These are phyloP conservation scores for Scaptomyza polygonia DNA, from an alignment of 2,888 invertebrate species.

Conservation along the genomic window DNA sequence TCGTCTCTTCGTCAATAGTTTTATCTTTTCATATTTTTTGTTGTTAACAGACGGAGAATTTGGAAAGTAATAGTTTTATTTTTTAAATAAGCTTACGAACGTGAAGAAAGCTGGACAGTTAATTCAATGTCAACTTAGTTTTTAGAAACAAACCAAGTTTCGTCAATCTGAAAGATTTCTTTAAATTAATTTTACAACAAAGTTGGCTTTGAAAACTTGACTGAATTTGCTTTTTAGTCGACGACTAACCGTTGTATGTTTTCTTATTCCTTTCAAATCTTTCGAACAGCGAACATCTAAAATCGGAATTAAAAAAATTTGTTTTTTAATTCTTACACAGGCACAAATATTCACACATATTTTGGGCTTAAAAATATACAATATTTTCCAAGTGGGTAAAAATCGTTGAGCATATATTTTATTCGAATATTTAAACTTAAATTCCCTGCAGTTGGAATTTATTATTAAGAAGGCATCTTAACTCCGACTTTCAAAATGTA, in stretches of 20 bases:
- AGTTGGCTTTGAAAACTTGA: neutral
- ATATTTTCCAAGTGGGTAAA: conserved; percentile 8
- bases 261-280: conserved; percentile 14
- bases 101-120: neutral
- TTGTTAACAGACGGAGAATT: neutral
- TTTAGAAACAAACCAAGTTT: neutral
- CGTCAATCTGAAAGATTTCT: neutral
- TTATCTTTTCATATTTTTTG: neutral
- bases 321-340: neutral
- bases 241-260: neutral
- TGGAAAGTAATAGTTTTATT: neutral
- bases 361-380: conserved; percentile 11
- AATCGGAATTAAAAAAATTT: conserved; percentile 8
- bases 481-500: conserved; percentile 28
- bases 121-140: neutral
- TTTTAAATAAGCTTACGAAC: neutral
- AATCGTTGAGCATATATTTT: too few relatives aligned
- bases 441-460: neutral
- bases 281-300: conserved; percentile 13
- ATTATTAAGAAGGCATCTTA: too few relatives aligned
- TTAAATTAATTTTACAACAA: neutral
- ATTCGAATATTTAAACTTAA: neutral
- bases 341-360: conserved; percentile 27
- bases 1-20: neutral
- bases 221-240: conserved; percentile 9